phyloP scores from a whole-genome alignment of 2,113 vertebrate species.

The Malurus cyaneus region DNA sequence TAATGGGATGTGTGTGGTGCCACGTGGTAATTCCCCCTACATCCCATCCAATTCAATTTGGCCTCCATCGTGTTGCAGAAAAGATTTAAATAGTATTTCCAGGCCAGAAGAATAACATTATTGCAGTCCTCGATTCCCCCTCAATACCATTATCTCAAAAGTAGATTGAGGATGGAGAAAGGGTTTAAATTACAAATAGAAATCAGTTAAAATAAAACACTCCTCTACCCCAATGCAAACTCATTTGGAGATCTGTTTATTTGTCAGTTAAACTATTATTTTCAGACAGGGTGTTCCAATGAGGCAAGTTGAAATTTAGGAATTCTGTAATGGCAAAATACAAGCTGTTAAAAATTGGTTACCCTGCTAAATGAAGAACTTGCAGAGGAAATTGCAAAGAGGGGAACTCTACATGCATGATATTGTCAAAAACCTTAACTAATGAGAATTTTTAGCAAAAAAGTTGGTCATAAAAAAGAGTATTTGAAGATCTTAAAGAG shows the following conservation, averaged over 20 bases:
- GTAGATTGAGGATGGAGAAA: neutral
- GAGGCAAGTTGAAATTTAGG: neutral
- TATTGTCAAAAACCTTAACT: neutral
- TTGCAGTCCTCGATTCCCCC: neutral
- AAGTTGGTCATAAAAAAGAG: neutral
- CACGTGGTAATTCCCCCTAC: slow-evolving; percentile 2
- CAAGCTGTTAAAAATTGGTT: neutral
- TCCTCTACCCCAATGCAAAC: neutral
- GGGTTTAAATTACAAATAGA: neutral
- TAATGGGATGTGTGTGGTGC: neutral
- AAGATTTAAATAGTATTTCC: slow-evolving; percentile 48
- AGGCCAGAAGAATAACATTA: slow-evolving; percentile 38
- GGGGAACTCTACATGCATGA: neutral
- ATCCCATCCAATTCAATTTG: slow-evolving; percentile 20
- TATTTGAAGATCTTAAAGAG: neutral
- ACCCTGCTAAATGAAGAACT: neutral
- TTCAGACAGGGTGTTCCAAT: neutral
- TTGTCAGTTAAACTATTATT: neutral
- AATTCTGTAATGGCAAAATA: neutral
- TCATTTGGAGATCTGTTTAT: neutral
- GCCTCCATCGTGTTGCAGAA: neutral
- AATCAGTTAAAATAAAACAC: neutral
- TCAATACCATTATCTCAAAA: slow-evolving; percentile 9
- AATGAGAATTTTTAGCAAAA: neutral
- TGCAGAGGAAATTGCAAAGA: neutral